Base-by-base conservation (phyloP, 2,797 vertebrate genomes). In the Anolis apletophallus region DNA sequence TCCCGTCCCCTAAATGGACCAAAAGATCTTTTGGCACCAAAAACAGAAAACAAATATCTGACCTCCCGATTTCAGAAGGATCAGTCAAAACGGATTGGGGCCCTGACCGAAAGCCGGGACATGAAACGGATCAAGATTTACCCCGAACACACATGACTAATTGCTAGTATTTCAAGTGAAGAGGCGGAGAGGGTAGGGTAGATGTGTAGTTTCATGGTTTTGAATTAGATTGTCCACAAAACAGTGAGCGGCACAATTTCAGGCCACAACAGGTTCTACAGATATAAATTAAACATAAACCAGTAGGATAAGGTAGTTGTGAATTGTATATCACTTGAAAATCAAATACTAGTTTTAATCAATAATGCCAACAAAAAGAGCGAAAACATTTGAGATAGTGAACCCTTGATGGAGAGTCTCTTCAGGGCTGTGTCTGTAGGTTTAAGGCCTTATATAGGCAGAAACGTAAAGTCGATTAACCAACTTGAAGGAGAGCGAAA, bases 101-200 rank as follows among this genome's bases (percentile, higher is more conserved):
- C 2, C 40, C 40, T 40, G 40, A 40, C 40, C 40, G 5, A 40
- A 40, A 40, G 2, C 40, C 40, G 40, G 40, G 40, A 40, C 40
- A 40, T 5, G 5, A 40, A 40, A 40, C 5, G 40, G 40, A 40
- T 40, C 40, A 40, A 40, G 40, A 40, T 2, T n/a, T 40, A 40
- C 40, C 40, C 40, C 40, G 40, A 29, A 26, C 2, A 10, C 11
- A 16, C 11, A 19, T 26, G 9, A 9, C 29, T 26, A 74, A 4
- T n/a, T 55, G 50, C 13, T 78, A 78, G 50, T 77, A 85, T 69
- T n/a, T 85, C 13, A 78, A 85, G 32, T 77, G 36, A 85, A 59
- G 40, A 2, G 4, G n/a, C 55, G n/a, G 26, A 40, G 13, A 46
- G 59, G 34, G 26, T 29, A 67, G 14, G 57, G 40, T 11, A 40